Evolutionary conservation across 92 coral and sea anemone genomes (phyloP), one percentile per base, ranked within the genome.

Genomic region (Porites rus): DNA sequence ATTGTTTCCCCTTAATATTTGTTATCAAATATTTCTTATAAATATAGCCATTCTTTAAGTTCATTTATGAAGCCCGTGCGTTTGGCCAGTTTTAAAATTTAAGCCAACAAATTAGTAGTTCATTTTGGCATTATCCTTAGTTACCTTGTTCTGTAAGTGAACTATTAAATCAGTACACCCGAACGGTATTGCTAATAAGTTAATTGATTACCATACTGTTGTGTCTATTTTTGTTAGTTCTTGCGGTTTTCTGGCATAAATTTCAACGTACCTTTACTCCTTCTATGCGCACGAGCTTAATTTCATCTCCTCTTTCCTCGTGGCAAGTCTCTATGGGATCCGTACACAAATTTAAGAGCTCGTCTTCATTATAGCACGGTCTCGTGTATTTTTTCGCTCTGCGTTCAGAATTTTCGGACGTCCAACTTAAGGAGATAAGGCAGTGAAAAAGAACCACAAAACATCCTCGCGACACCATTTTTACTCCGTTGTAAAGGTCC

Each of bases 361-460:
- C 93, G 46, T 92, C 95, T 7, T 89, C 90, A 16, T 56, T 25
- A 10, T 88, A 92, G 68, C 94, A 92, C 18, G 94, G 94, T 71
- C 66, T 75, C 63, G 65, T 78, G 43, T 80, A 88, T 38, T 80
- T 83, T 28, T 6, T 73, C 52, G 61, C 14, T 17, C 4, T 62
- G 50, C 5, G n/a, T 19, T 62, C 51, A 1, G 73, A 73, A 64
- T 51, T 68, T 69, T 81, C 24, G 16, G 72, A 51, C 18, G 18
- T n/a, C 58, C 4, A 10, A 0, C 58, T 50, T 22, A 59, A 61
- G 3, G 72, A 22, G 25, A 83, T 7, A 5, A 69, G 53, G 19
- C 22, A 43, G 6, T 19, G 74, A 14, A 8, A 22, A 21, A 83
- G 25, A 50, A 52, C n/a, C 18, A 74, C 38, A 43, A 72, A n/a